phyloP scores from a whole-genome alignment of 2,113 vertebrate species.

The Lynx canadensis region DNA sequence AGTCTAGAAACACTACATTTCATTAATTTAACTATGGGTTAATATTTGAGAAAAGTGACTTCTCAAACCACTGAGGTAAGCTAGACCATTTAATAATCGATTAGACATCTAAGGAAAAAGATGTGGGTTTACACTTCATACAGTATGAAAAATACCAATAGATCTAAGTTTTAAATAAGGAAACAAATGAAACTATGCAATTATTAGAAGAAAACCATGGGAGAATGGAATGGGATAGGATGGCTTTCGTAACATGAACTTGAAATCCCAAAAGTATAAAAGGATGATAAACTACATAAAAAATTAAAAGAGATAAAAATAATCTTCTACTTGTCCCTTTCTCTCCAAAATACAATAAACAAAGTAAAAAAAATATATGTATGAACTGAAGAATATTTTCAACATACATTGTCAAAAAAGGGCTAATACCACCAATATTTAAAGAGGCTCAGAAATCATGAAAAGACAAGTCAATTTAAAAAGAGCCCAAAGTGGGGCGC shows the following conservation, averaged over 20 bases:
- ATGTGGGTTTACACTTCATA: background rate
- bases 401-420: background rate
- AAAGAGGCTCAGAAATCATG: background rate
- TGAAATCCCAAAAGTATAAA: background rate
- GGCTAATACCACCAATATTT: background rate
- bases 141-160: background rate
- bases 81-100: background rate
- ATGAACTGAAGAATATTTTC: background rate
- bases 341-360: background rate
- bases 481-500: background rate
- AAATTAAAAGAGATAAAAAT: background rate
- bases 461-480: background rate
- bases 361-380: background rate
- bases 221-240: background rate
- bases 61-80: background rate
- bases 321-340: background rate
- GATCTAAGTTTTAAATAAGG: background rate
- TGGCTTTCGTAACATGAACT: background rate
- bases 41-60: background rate
- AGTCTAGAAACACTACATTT: background rate
- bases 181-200: background rate
- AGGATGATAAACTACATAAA: background rate
- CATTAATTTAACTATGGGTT: background rate
- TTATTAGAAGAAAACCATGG: background rate
- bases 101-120: background rate